Conservation (phyloP, 1,140 invertebrate species). For the Palaemon carinicauda region DNA sequence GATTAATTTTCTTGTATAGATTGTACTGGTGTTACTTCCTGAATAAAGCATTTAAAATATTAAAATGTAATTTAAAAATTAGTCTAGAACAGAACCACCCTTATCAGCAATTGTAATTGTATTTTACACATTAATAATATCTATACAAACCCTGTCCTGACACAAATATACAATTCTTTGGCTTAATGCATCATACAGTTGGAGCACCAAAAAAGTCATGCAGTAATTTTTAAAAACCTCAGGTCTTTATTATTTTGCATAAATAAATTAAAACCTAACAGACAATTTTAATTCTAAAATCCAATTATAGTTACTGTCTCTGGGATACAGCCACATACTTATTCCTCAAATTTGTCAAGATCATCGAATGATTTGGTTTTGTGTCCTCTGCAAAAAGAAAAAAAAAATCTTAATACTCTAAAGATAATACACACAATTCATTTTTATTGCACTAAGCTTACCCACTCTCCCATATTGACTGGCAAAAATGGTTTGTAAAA, state of each 20-base stretch:
- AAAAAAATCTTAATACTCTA: not conserved
- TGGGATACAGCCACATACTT: not conserved
- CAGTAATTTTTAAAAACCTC: too few relatives aligned
- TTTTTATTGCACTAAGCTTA: too few relatives aligned
- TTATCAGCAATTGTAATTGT: not conserved
- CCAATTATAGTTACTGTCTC: not conserved
- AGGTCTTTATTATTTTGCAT: too few relatives aligned
- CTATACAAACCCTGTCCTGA: not conserved
- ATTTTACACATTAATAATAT: not conserved
- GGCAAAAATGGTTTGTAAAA: too few relatives aligned
- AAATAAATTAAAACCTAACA: not conserved
- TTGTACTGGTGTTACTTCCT: too few relatives aligned
- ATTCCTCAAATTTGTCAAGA: constrained; percentile 57
- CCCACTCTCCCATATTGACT: too few relatives aligned
- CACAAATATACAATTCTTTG: not conserved
- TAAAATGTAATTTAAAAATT: too few relatives aligned
- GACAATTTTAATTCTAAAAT: not conserved
- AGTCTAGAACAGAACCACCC: constrained; percentile 22
- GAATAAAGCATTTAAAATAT: too few relatives aligned
- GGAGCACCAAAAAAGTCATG: not conserved
- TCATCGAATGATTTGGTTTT: constrained; percentile 60
- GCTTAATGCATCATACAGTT: constrained; percentile 1
- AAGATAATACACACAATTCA: not conserved
- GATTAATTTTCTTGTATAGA: too few relatives aligned
- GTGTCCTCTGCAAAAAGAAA: constrained; percentile 51